Conservation (phyloP, 2,888 invertebrate genomes). For the Mystacides longicornis region DNA sequence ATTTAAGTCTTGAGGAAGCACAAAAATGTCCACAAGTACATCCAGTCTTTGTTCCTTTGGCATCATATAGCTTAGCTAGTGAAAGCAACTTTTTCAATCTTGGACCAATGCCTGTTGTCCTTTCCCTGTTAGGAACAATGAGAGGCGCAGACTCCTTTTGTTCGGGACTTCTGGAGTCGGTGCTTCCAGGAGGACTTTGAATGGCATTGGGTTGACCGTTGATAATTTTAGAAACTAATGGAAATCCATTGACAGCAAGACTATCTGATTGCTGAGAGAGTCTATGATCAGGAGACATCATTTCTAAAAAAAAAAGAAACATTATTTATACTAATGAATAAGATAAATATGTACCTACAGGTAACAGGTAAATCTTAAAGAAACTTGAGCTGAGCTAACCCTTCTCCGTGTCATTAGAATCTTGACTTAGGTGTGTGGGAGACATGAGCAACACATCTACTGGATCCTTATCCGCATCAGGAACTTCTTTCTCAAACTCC, state of each 20-base stretch:
- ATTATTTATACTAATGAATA: not conserved
- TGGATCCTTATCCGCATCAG: constrained; percentile 28
- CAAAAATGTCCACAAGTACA: constrained; percentile 55
- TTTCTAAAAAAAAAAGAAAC: constrained; percentile 4
- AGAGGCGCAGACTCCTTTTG: not conserved
- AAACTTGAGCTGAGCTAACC: constrained; percentile 27
- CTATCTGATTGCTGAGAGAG: constrained; percentile 6
- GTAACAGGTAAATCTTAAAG: not conserved
- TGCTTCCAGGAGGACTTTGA: not conserved
- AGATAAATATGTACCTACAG: not conserved
- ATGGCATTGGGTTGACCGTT: constrained; percentile 35
- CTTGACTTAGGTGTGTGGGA: constrained; percentile 40
- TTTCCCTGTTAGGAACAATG: constrained; percentile 19
- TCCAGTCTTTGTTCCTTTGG: constrained; percentile 34
- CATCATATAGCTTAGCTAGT: constrained; percentile 42
- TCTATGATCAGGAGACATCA: constrained; percentile 37
- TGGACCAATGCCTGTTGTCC: constrained; percentile 27
- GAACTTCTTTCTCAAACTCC: constrained; percentile 29
- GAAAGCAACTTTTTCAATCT: constrained; percentile 50
- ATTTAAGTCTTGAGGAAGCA: constrained; percentile 27
- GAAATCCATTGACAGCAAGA: constrained; percentile 31
- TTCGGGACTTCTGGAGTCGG: constrained; percentile 1
- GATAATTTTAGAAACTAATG: constrained; percentile 39
- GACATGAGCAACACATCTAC: constrained; percentile 37
- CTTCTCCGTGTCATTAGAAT: constrained; percentile 46